Evolutionary conservation across 2,797 vertebrate genomes (phyloP).

Genomic region (Mormyrops boulengeri): DNA sequence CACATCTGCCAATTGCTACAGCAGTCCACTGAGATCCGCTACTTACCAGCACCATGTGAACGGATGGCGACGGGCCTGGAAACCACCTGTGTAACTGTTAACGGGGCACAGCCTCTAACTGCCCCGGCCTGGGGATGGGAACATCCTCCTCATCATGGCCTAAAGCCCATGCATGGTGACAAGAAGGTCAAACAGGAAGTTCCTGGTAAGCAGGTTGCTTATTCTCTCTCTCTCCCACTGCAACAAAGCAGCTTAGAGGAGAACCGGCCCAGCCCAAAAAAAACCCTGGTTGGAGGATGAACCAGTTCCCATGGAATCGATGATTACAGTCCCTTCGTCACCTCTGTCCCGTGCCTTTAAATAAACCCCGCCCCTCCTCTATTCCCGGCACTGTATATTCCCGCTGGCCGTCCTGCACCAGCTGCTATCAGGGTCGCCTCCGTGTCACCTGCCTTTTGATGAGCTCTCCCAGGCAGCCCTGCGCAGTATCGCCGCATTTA

Average conservation of each 20-base stretch:
- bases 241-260: neutral
- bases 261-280: neutral
- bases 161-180: neutral
- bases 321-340: neutral
- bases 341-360: neutral
- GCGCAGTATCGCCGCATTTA: neutral
- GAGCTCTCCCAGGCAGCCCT: neutral
- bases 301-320: neutral
- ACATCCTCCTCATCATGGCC: neutral
- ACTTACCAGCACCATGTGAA: neutral
- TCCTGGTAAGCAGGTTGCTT: neutral
- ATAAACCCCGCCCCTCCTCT: neutral
- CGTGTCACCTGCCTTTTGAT: neutral
- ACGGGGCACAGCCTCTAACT: neutral
- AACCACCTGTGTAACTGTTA: neutral
- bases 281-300: neutral
- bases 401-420: neutral
- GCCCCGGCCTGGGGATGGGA: neutral
- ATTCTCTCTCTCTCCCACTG: neutral
- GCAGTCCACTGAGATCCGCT: neutral
- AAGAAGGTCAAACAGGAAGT: neutral
- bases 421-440: neutral
- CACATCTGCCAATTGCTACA: neutral
- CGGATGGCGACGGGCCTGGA: neutral
- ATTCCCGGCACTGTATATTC: neutral